Conservation (phyloP, 2,888 invertebrate species). For the Orthosia gracilis region DNA sequence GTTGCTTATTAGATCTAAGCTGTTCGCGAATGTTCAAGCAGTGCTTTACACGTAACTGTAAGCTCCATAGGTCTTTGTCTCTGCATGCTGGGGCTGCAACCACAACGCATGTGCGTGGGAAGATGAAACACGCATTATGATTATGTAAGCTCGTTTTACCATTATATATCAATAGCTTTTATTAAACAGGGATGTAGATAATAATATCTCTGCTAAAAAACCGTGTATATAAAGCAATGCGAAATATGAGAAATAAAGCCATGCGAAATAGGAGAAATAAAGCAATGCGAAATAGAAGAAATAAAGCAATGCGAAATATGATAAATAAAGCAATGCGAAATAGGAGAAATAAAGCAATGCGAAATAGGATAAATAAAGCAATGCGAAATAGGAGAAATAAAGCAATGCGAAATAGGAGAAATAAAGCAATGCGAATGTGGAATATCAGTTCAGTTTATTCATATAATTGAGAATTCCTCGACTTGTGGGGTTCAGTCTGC, state of each 20-base stretch:
- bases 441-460: conserved; percentile 15
- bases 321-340: no score
- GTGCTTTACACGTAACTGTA: conserved; percentile 46
- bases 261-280: not conserved
- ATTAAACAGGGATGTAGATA: conserved; percentile 68
- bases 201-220: conserved; percentile 43
- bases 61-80: conserved; percentile 59
- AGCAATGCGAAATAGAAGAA: not conserved
- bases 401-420: not conserved
- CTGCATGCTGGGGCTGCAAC: conserved; percentile 35
- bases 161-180: conserved; percentile 63
- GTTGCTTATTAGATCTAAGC: conserved; percentile 29
- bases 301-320: conserved; percentile 1
- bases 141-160: conserved; percentile 68
- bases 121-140: conserved; percentile 71
- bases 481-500: conserved; percentile 15
- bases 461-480: conserved; percentile 4
- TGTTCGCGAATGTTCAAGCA: conserved; percentile 32
- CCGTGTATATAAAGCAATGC: conserved; percentile 32
- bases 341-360: not conserved
- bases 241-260: no score
- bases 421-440: not conserved
- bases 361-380: no score
- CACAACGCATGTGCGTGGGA: conserved; percentile 72
- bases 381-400: not conserved